Base-by-base conservation (phyloP, 2,888 invertebrate species). In the Hyppa rectilinea region DNA sequence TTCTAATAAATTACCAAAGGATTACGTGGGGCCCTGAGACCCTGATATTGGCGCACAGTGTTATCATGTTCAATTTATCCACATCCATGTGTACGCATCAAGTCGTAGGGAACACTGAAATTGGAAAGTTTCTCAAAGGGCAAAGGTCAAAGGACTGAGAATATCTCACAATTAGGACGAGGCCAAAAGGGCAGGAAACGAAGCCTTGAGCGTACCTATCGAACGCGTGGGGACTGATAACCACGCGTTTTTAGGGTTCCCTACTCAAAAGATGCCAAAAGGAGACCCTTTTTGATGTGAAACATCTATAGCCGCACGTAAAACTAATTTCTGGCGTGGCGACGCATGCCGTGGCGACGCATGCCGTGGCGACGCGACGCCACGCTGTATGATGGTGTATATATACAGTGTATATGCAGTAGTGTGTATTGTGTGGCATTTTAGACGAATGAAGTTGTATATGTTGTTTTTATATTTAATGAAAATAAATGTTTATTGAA, bases 1-100 rank as follows among this genome's bases (percentile, higher is more conserved):
- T 76, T 77, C 83, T 84, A 87, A 89, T 89, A 88, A 89, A 88
- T 89, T 88, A 82, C 45, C 68, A 63, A 76, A 83, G 87, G 85
- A 88, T 89, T 88, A 89, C 83, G 65, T 63, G 83, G 87, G 83
- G 83, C 73, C 71, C 68, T 26, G 34, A 56, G 74, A 75, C 71
- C 83, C 65, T 72, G 80, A 80, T 87, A 87, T 85, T 84, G 85
- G 83, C 58, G 69, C 55, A 52, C 59, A 61, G 58, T 78, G 49
- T 75, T 80, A 78, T 78, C 64, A 55, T 47, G 29, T 23, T 52
- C 71, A 78, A 82, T 82, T 75, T 80, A 71, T 75, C 67, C 63
- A 59, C 55, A 61, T 60, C 20, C 43, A 63, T 47, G 49, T 63
- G 47, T 36, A 58, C 62, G n/a, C 4, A 63, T 40, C 50, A 59